Evolutionary conservation across 2,113 vertebrate genomes (phyloP).

Genomic region (Austrofundulus limnaeus): DNA sequence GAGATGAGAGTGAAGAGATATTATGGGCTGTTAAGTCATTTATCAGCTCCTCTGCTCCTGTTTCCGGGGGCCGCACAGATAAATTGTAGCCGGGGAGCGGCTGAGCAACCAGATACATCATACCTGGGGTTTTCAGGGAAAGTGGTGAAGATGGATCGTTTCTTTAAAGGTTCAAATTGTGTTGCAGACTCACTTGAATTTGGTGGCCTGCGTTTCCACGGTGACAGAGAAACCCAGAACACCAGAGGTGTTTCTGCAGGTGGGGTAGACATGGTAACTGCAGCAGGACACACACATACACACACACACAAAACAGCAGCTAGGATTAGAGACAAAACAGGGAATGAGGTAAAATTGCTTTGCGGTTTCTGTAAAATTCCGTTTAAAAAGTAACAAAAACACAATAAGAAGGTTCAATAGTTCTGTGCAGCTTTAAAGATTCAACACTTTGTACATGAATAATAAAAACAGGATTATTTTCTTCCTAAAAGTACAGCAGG

Average conservation of each 20-base stretch:
- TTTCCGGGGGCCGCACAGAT: constrained; percentile 39
- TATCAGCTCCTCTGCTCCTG: constrained; percentile 45
- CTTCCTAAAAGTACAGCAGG: neutral
- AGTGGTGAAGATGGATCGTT: constrained; percentile 45
- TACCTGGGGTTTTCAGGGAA: constrained; percentile 34
- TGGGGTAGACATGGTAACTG: constrained; percentile 95
- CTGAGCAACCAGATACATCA: constrained; percentile 50
- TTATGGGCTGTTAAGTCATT: constrained; percentile 49
- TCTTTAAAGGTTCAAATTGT: constrained; percentile 48
- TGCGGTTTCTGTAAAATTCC: neutral
- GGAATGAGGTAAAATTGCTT: neutral
- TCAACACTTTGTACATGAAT: neutral
- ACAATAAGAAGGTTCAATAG: no score
- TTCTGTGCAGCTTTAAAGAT: neutral
- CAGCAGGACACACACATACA: constrained; percentile 9
- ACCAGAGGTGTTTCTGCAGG: constrained; percentile 94
- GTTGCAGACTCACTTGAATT: constrained; percentile 86
- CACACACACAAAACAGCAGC: neutral
- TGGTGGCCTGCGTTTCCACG: constrained; percentile 95
- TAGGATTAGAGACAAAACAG: neutral
- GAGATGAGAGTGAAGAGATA: constrained; percentile 44
- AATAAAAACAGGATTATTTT: constrained; percentile 3
- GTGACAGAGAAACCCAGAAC: constrained; percentile 95
- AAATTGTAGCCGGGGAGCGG: constrained; percentile 47
- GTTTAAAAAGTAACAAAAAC: neutral